Evolutionary conservation across 2,113 vertebrate species (phyloP).

Genomic region (Tetrao urogallus): DNA sequence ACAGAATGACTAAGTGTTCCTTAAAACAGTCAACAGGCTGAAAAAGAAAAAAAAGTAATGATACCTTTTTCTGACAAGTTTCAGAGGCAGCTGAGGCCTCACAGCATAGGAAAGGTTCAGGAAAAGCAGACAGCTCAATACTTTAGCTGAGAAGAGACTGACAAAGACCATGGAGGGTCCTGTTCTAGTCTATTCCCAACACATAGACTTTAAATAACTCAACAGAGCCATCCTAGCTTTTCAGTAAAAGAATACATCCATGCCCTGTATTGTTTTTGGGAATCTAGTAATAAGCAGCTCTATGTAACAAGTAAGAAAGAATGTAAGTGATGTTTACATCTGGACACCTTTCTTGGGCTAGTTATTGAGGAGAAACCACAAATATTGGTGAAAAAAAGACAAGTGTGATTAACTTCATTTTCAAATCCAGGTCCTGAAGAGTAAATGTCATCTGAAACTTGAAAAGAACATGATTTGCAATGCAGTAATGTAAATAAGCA

Average conservation of each 20-base stretch:
- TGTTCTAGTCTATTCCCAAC: not conserved
- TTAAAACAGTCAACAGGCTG: not conserved
- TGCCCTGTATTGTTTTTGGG: not conserved
- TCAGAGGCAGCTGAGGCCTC: not conserved
- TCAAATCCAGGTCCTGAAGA: not conserved
- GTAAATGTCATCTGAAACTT: not conserved
- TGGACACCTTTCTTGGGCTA: not conserved
- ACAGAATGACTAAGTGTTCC: not conserved
- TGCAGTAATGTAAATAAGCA: not conserved
- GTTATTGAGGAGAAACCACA: not conserved
- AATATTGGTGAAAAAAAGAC: not conserved
- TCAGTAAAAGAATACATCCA: rapidly evolving
- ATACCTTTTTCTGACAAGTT: not conserved
- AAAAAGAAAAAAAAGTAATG: not conserved
- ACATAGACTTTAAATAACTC: not conserved
- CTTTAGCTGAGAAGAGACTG: not conserved
- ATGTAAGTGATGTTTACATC: not conserved
- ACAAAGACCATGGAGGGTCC: not conserved
- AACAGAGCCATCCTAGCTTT: not conserved
- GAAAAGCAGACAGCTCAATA: not conserved
- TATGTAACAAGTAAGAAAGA: not conserved
- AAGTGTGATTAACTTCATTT: not conserved
- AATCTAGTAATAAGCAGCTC: not conserved
- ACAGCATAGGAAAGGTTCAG: not conserved
- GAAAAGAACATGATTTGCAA: not conserved